Percentiles rank a stretch among this genome's conserved stretches.
Conservation (phyloP, 2,797 vertebrate species). For the Centroberyx gerrardi region DNA sequence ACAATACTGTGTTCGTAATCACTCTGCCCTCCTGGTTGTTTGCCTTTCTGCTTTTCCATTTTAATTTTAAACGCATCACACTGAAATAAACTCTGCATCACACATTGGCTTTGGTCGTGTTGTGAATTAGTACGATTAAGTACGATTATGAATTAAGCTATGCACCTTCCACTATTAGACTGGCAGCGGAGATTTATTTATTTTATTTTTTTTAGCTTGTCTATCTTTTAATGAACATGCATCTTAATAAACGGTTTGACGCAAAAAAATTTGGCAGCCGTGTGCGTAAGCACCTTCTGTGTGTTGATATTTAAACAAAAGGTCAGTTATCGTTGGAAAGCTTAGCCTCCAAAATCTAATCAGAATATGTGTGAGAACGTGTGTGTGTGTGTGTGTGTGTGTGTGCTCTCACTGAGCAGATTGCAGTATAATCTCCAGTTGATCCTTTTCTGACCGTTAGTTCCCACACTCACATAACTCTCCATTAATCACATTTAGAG, state of each 20-base stretch:
- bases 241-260: conserved; percentile 36
- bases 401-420: conserved; percentile 55
- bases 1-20: too few relatives aligned
- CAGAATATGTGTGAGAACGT: conserved; percentile 42
- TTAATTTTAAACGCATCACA: background rate
- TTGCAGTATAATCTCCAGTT: conserved; percentile 69
- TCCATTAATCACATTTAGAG: conserved; percentile 64
- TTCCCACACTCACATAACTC: conserved; percentile 56
- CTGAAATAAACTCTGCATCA: background rate
- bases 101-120: background rate
- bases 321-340: conserved; percentile 73
- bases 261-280: conserved; percentile 51
- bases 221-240: conserved; percentile 34
- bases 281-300: conserved; percentile 71
- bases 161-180: conserved; percentile 3
- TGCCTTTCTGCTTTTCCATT: background rate
- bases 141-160: conserved; percentile 13
- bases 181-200: conserved; percentile 11
- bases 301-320: conserved; percentile 80
- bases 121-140: conserved; percentile 9
- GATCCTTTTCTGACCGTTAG: conserved; percentile 53
- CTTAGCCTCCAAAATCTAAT: conserved; percentile 66
- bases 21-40: background rate
- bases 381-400: conserved; percentile 15
- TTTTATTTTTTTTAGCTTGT: conserved; percentile 18